Base-by-base conservation (phyloP, 2,797 vertebrate species). In the Catostomus latipinnis region DNA sequence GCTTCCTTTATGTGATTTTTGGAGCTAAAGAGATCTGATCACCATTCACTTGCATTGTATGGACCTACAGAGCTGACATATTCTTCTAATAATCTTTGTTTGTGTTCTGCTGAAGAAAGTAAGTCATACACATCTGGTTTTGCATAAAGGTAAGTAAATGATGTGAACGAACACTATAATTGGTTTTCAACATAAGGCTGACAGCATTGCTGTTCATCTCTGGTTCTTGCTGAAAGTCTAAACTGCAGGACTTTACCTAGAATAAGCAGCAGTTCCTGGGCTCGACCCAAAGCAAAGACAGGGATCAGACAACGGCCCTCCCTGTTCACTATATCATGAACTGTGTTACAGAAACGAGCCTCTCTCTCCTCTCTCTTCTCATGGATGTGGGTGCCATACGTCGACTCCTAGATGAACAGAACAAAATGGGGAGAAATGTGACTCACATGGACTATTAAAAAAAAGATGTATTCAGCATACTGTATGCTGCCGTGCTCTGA, bases 321-420 rank as follows among this genome's bases (percentile, higher is more conserved):
- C 18, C 97, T 85, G 79, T 98, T 98, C 7, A 98, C 97, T 0
- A 98, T 98, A 88, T 98, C 97, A 0, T 98, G 97, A 0, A 98
- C 97, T 0, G 97, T 98, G 90, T 98, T 98, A 70, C 97, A 98
- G 95, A 98, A 98, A 0, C 97, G 91, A 0, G 96, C 97, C 86
- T 98, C 97, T 11, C 97, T 85, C 89, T 99, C 97, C 66, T 99
- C 97, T 0, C 97, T 91, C 85, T 99, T 99, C 88, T 98, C 97
- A 0, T 98, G 97, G 69, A 98, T 98, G 71, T 98, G 97, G 0
- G 97, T 98, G 67, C 97, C 97, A 0, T 98, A 98, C 0, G 96
- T 98, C 0, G 97, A 98, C 84, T 99, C 96, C 97, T 99, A 79
- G 0, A 1, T 0, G 45, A 8, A 70, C 8, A 14, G 46, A 56